Evolutionary conservation across 37 sponge, comb jelly and placozoan genomes (phyloP), one percentile per base, ranked within the genome.

Genomic region (Halisarca cf. caerulea): DNA sequence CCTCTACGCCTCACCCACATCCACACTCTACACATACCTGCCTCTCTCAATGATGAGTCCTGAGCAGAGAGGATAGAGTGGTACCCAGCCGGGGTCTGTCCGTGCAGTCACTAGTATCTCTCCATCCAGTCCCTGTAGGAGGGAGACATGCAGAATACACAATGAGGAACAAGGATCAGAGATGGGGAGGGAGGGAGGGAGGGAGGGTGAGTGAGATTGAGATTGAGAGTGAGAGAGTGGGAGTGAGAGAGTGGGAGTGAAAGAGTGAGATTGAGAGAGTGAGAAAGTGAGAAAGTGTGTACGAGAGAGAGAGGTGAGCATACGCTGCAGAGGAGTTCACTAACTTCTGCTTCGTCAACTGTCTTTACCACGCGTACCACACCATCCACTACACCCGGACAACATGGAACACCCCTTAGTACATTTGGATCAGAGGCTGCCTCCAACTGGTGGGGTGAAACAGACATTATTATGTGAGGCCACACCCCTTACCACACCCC

Each of bases 1-100:
- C n/a, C n/a, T n/a, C n/a, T n/a, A n/a, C n/a, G n/a, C n/a, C n/a
- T n/a, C n/a, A n/a, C n/a, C n/a, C n/a, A n/a, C n/a, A n/a, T n/a
- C n/a, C n/a, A n/a, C n/a, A n/a, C n/a, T n/a, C n/a, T n/a, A n/a
- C 58, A n/a, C n/a, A n/a, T 66, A 88, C 95, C 95, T 95, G 83
- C 95, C 95, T 58, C 95, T 86, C 82, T 95, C 95, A 37, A 91
- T 91, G 66, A 89, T 82, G 45, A 95, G 88, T 9, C 95, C 95
- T 28, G 92, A 89, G 82, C 95, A 95, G 58, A 95, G 60, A 25
- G 95, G 95, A 59, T 91, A 95, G 41, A 95, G 92, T 0, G 95
- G 95, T 3, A 95, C 95, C 95, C 95, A 95, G 41, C 95, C 95
- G 0, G 95, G 95, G 54, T 95, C 95, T 27, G 95, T 95, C 11